Evolutionary conservation across 2,797 vertebrate species (phyloP), one percentile per base, ranked within the genome.

Genomic region (Enteromius unitaeniatus): DNA sequence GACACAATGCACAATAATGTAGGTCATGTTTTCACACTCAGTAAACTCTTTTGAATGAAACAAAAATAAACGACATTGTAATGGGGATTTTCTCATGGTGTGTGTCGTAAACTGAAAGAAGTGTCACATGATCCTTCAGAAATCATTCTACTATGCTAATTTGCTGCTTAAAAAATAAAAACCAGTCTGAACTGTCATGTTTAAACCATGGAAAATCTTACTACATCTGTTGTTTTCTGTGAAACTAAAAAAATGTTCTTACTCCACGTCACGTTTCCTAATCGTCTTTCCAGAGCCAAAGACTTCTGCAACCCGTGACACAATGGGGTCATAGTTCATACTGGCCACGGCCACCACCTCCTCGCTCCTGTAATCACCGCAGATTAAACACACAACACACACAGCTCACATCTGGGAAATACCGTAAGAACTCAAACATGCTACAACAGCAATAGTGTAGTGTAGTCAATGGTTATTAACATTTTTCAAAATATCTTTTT

Each of bases 321-420:
- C 98, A 0, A 99, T 97, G 1, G 98, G 98, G 89, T 99, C 98
- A 0, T 97, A 99, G 96, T 99, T 99, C 97, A 99, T 98, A 93
- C 97, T 99, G 91, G 97, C 96, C 86, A 99, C 98, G 0, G 97
- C 96, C 65, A 98, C 95, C 89, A 99, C 98, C 91, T 99, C 98
- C 14, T 99, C 98, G 0, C 95, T 95, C 95, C 98, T 99, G 89
- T 23, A 88, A 0, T 89, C 88, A 85, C 84, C 82, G 90, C 53
- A 81, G 51, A 85, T 75, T 55, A 70, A 42, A 81, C 77, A 86
- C 37, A 83, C 15, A 70, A 80, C 78, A 55, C 78, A 65, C 49
- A 49, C 26, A 47, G 8, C 68, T 68, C 17, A 14, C 55, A 62
- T 49, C 78, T 31, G 51, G 49, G 6, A 21, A 65, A 21, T 75